Base-by-base conservation (phyloP, 2,113 vertebrate species). In the Coturnix japonica region DNA sequence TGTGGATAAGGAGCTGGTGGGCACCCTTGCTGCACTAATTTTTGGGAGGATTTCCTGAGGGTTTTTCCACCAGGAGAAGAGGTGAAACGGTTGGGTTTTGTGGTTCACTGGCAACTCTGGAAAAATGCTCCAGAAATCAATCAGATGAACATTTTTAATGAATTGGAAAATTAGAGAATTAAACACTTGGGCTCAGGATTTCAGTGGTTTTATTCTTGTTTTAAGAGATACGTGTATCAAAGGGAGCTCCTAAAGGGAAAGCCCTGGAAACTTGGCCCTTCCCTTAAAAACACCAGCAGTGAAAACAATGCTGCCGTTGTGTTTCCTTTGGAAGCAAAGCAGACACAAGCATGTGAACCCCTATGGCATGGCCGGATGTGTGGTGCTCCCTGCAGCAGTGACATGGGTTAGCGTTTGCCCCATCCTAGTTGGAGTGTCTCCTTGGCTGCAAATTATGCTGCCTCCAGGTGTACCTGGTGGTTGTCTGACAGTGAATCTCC, bases 81-180 rank as follows among this genome's bases (percentile, higher is more conserved):
- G 7, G 14, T 39, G 26, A 33, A 91, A 65, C 57, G 5, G 69
- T 71, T 60, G 20, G 47, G 22, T 37, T 89, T 89, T 78, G n/a
- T 11, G 26, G 3, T 73, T 91, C 81, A 61, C 54, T 87, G 75
- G 30, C 37, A 92, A 33, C 49, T 49, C 87, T 1, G 4, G 78
- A 59, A 89, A 89, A 91, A 79, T 59, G 35, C 46, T 37, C 54
- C 75, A 71, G 13, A 76, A 92, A 21, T 63, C 67, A 89, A n/a
- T n/a, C 66, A 84, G 74, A 19, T 66, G 23, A 89, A 77, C 59
- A 13, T 13, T 86, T 92, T 72, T 59, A 21, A 39, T 91, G 39
- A 67, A 64, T 64, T 2, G 11, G 76, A 19, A 84, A 53, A 9
- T 66, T 44, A 23, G 22, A 85, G 57, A 78, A 41, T 69, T 89